Evolutionary conservation across 2,113 vertebrate species (phyloP).

Genomic region (Campylomormyrus tamandua): DNA sequence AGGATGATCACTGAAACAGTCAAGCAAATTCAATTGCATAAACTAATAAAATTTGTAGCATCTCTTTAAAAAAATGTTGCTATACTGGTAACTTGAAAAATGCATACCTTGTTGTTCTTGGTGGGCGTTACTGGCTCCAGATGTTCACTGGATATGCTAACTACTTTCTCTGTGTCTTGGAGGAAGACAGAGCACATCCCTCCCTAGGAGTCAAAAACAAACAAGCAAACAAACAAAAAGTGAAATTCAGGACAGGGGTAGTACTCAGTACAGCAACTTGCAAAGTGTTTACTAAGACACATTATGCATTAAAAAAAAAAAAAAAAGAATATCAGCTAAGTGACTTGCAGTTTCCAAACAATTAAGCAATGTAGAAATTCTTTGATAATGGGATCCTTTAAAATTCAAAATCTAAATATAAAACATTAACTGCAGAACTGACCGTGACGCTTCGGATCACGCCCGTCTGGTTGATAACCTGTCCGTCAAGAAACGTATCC

Average conservation of each 20-base stretch:
- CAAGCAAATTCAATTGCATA: not conserved
- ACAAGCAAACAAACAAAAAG: not conserved
- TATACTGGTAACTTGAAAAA: not conserved
- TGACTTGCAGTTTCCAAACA: not conserved
- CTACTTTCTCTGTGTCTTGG: conserved; percentile 84
- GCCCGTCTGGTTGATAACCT: conserved; percentile 74
- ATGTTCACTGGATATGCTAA: conserved; percentile 87
- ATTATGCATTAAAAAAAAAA: not conserved
- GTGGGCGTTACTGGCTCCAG: conserved; percentile 85
- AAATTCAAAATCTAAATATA: not conserved
- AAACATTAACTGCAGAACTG: conserved; percentile 23
- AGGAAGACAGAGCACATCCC: conserved; percentile 88
- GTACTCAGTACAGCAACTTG: not conserved
- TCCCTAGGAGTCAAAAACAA: conserved; percentile 51
- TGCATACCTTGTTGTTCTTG: conserved; percentile 83
- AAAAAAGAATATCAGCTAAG: not conserved
- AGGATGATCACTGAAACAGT: not conserved
- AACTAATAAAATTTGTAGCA: not conserved
- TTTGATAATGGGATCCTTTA: not conserved
- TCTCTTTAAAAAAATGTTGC: not conserved
- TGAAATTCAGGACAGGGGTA: not conserved
- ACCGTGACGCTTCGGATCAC: conserved; percentile 86
- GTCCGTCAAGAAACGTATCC: conserved; percentile 79
- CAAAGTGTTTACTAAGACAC: not conserved
- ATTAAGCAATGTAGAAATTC: not conserved